Evolutionary conservation across 2,797 vertebrate genomes (phyloP).

Genomic region (Sebastes reedi): DNA sequence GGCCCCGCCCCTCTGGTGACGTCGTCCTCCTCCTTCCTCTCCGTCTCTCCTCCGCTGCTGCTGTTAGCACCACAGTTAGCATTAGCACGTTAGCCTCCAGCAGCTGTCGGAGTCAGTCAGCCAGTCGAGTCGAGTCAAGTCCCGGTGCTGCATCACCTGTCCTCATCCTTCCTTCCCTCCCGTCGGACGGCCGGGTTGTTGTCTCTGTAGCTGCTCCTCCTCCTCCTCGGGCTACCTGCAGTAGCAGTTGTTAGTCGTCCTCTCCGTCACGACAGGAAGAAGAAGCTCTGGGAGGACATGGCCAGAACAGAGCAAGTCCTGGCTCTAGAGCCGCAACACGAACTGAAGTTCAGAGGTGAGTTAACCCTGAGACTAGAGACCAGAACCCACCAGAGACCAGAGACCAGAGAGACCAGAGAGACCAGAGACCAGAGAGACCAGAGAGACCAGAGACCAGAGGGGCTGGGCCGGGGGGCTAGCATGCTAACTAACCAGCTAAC

Average conservation of each 20-base stretch:
- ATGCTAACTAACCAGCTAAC: background rate
- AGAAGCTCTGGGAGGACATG: conserved; percentile 85
- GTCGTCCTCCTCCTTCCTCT: conserved; percentile 12
- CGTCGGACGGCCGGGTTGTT: conserved; percentile 21
- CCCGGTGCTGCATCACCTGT: conserved; percentile 39
- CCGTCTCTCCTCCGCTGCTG: conserved; percentile 33
- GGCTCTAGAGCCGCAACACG: conserved; percentile 90
- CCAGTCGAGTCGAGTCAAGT: conserved; percentile 9
- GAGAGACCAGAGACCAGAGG: conserved; percentile 15
- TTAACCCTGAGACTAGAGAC: background rate
- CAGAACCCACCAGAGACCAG: too few relatives aligned
- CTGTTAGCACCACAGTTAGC: conserved; percentile 54
- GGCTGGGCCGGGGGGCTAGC: conserved; percentile 45
- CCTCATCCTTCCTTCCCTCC: conserved; percentile 14
- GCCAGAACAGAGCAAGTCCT: conserved; percentile 93
- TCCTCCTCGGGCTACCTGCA: conserved; percentile 31
- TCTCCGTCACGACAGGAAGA: conserved; percentile 62
- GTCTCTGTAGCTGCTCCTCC: conserved; percentile 22
- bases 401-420: too few relatives aligned
- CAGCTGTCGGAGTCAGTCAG: conserved; percentile 73
- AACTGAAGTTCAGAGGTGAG: conserved; percentile 94
- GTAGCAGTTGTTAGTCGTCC: conserved; percentile 19
- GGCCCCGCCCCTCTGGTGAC: conserved; percentile 8
- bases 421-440: conserved; percentile 2
- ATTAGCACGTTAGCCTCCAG: conserved; percentile 56